These are phyloP conservation scores for Kobus ellipsiprymnus DNA, from an alignment of 2,113 vertebrate species.

Conservation along the genomic window DNA sequence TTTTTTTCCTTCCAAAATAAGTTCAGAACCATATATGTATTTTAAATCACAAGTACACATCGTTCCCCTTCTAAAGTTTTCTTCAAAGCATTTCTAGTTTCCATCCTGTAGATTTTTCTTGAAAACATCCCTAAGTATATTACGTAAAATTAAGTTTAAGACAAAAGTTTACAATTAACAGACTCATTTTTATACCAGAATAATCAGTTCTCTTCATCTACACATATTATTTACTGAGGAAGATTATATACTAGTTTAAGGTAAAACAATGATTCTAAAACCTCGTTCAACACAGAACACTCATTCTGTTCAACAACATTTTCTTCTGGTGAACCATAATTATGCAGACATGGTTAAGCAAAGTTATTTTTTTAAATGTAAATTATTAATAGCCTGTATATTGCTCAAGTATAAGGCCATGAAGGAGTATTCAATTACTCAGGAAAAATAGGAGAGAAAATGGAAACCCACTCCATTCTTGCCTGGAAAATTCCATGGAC, in stretches of 20 bases:
- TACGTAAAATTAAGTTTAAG: not conserved
- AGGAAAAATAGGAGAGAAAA: not conserved
- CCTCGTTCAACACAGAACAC: not conserved
- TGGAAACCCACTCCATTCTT: not conserved
- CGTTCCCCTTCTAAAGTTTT: not conserved
- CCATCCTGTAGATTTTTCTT: not conserved
- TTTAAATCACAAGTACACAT: not conserved
- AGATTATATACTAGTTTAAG: not conserved
- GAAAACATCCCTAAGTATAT: not conserved
- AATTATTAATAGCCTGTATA: not conserved
- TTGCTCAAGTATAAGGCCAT: not conserved
- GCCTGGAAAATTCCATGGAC: not conserved
- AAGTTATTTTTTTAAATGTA: not conserved
- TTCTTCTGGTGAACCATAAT: not conserved
- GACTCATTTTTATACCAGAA: not conserved
- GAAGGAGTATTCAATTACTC: not conserved
- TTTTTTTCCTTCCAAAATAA: conserved; percentile 35
- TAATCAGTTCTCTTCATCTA: not conserved
- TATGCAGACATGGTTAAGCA: not conserved
- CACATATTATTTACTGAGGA: not conserved
- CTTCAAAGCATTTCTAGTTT: not conserved
- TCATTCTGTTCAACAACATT: not conserved
- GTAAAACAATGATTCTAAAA: not conserved
- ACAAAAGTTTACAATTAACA: not conserved
- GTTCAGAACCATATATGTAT: not conserved